Conservation (phyloP, 2,888 invertebrate genomes). For the Epistrophe grossulariae region DNA sequence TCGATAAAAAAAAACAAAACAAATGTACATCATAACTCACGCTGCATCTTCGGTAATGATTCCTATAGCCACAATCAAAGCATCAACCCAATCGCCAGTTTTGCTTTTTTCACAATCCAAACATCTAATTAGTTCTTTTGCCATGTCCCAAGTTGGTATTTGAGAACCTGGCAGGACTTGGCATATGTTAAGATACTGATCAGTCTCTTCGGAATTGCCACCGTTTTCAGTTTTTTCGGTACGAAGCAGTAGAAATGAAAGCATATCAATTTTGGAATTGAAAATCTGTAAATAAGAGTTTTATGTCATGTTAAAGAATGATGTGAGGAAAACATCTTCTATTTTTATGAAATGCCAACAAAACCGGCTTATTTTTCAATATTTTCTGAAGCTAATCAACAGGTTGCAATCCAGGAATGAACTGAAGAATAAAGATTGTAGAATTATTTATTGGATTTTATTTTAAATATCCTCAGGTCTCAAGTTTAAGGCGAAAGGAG, state of each 20-base stretch:
- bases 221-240: slow-evolving; percentile 85
- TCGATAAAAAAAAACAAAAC: neutral
- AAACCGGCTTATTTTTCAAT: too few relatives aligned
- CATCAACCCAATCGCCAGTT: slow-evolving; percentile 88
- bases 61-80: slow-evolving; percentile 85
- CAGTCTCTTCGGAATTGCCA: slow-evolving; percentile 76
- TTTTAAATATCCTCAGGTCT: too few relatives aligned
- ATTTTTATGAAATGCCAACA: too few relatives aligned
- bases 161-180: slow-evolving; percentile 84
- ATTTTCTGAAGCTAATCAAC: neutral
- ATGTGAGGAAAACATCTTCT: too few relatives aligned
- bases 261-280: slow-evolving; percentile 87
- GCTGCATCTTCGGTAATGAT: slow-evolving; percentile 83
- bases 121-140: slow-evolving; percentile 82
- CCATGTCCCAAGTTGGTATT: slow-evolving; percentile 86
- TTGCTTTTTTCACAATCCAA: slow-evolving; percentile 83
- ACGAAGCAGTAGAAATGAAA: slow-evolving; percentile 88
- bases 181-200: slow-evolving; percentile 86
- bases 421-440: neutral
- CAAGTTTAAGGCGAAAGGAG: too few relatives aligned
- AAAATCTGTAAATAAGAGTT: slow-evolving; percentile 85
- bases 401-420: neutral
- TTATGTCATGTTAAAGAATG: too few relatives aligned
- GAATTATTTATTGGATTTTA: too few relatives aligned
- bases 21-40: slow-evolving; percentile 70